phyloP scores from a whole-genome alignment of 2,113 vertebrate genomes.

The Falco punctatus region DNA sequence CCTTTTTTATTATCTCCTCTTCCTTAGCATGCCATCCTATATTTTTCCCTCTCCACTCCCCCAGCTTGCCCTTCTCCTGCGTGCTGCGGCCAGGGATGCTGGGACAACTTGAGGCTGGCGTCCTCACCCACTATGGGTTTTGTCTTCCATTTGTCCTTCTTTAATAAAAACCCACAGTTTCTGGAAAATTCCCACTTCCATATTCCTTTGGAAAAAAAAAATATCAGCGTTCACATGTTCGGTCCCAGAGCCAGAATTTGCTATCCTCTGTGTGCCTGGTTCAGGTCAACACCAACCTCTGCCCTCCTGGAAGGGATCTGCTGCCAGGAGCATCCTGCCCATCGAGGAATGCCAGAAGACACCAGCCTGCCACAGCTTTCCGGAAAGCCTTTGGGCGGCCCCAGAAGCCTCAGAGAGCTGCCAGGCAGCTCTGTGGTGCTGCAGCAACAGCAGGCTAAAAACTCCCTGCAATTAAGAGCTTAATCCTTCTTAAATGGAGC shows the following conservation, averaged over 20 bases:
- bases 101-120: not conserved
- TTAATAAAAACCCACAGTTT: not conserved
- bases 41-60: not conserved
- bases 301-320: not conserved
- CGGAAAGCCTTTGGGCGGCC: not conserved
- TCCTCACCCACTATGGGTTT: not conserved
- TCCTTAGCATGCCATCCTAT: not conserved
- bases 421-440: not conserved
- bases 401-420: not conserved
- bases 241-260: not conserved
- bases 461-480: not conserved
- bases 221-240: fast-evolving
- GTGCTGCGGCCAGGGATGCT: fast-evolving
- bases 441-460: not conserved
- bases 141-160: not conserved
- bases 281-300: not conserved
- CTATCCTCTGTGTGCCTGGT: fast-evolving
- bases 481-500: not conserved
- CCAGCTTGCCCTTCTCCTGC: not conserved
- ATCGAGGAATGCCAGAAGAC: fast-evolving
- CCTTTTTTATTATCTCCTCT: not conserved
- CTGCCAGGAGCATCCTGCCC: not conserved
- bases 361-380: not conserved
- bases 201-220: not conserved
- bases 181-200: not conserved